Evolutionary conservation across 2,888 invertebrate species (phyloP), one percentile per base, ranked within the genome.

Genomic region (Petrolisthes manimaculis): DNA sequence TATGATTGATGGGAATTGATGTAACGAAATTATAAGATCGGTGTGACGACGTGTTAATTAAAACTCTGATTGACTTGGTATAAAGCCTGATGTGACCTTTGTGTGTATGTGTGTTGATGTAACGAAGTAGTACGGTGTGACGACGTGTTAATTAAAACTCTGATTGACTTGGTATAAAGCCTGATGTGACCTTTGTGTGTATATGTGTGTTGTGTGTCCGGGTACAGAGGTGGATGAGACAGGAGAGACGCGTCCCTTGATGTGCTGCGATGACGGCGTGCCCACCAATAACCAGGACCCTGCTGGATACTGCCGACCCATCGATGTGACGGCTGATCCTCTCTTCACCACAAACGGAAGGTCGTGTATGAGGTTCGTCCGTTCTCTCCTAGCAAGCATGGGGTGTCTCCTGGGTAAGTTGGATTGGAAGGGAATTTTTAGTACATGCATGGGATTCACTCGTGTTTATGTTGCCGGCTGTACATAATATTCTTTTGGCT

Each of bases 301-400:
- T 37, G 81, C 91, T 21, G 91, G 91, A 12, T 90, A 91, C 85
- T 92, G 92, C 84, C 91, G 91, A n/a, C 97, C 97, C 94, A 97
- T 98, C 92, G 94, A 95, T 87, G 97, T 97, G 0, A 96, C 96
- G 91, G 96, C 97, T 92, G 98, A 98, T 93, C 96, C 97, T 93
- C 97, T 98, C 94, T 98, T 96, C 94, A 95, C 96, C 5, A 94
- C 96, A 67, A 97, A 96, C 93, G 95, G 96, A 91, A 96, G 97
- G 83, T 96, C 95, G 92, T 98, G 98, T 93, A 96, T 97, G 93
- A 96, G 98, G 93, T 98, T 98, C 92, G 97, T 97, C 18, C 94
- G 98, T 92, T 97, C 96, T 74, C 97, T 97, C 93, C 97, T 97
- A 18, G 97, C 96, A 1, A 96, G 97, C 92, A 97, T 97, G 80